These are phyloP conservation scores for Galleria mellonella DNA, from an alignment of 1,140 invertebrate species.

Conservation along the genomic window DNA sequence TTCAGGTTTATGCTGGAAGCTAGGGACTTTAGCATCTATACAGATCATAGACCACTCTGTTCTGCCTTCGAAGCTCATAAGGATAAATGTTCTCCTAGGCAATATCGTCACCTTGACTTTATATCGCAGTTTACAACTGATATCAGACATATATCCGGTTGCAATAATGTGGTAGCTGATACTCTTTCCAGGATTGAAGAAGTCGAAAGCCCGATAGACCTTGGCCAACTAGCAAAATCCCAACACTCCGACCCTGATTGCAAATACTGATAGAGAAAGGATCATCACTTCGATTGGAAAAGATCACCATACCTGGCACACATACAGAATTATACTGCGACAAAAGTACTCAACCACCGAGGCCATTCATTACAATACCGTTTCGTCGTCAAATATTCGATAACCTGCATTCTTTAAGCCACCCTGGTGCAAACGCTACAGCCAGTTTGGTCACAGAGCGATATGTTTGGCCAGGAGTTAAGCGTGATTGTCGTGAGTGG, in stretches of 20 bases:
- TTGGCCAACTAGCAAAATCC: background rate
- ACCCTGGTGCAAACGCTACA: too few relatives aligned
- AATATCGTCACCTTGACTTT: conserved; percentile 29
- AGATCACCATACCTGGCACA: background rate
- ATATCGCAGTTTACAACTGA: conserved; percentile 48
- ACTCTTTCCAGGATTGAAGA: conserved; percentile 24
- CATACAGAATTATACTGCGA: conserved; percentile 9
- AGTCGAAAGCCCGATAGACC: background rate
- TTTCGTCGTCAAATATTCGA: too few relatives aligned
- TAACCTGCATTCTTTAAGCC: too few relatives aligned
- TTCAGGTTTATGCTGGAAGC: conserved; percentile 13
- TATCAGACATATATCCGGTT: conserved; percentile 32
- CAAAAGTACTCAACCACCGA: background rate
- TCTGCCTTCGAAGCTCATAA: background rate
- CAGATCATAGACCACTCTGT: background rate
- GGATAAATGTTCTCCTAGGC: conserved; percentile 23
- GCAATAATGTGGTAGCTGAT: conserved; percentile 33
- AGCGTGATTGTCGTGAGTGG: background rate
- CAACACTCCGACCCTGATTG: conserved; percentile 1
- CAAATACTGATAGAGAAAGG: background rate
- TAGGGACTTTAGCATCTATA: background rate
- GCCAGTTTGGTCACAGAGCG: too few relatives aligned
- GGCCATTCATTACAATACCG: conserved; percentile 18
- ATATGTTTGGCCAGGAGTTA: background rate
- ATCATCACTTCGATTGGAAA: background rate